Evolutionary conservation across 2,888 invertebrate species (phyloP), one percentile per base, ranked within the genome.

Genomic region (Phortica magna): DNA sequence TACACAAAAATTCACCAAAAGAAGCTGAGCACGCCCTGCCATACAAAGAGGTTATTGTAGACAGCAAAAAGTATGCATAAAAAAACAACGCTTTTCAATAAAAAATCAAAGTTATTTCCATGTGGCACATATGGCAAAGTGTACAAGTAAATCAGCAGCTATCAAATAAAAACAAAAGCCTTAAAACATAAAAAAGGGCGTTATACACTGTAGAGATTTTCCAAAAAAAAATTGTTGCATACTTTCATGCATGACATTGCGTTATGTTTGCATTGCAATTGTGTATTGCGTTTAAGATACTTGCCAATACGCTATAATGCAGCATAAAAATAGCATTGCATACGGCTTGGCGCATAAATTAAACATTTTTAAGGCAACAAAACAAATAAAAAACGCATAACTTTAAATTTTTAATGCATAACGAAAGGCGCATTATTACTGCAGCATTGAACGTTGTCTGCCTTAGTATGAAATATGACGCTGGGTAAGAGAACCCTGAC

Each of bases 1-100:
- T 84, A 80, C 83, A 79, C 82, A 70, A 70, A 61, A 9, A 3
- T 48, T 12, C 9, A 48, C 12, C 71, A 78, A 31, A 75, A 39
- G 53, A 55, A 55, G 55, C 3, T 31, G n/a, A n/a, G n/a, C n/a
- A 68, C 59, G 9, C 59, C 17, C n/a, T 59, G 14, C 17, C 59
- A 59, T 17, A 68, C 43, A 12, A 68, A 68, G 43, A 68, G 48
- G 42, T 71, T 71, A 71, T 71, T 71, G n/a, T 31, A 71, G 70
- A 31, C 70, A 53, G 17, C 70, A 53, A 70, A 70, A 70, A 53
- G 31, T 53, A 42, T 67, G 43, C 70, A 68, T 17, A 2, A 53
- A 48, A 53, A 68, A 68, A n/a, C 12, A 65, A 39, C 14, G 65
- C 61, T 65, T 0, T 48, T 48, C 67, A 48, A 42, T 67, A 67